Conservation (phyloP, 1,140 invertebrate genomes). For the Drosophila sucinea region DNA sequence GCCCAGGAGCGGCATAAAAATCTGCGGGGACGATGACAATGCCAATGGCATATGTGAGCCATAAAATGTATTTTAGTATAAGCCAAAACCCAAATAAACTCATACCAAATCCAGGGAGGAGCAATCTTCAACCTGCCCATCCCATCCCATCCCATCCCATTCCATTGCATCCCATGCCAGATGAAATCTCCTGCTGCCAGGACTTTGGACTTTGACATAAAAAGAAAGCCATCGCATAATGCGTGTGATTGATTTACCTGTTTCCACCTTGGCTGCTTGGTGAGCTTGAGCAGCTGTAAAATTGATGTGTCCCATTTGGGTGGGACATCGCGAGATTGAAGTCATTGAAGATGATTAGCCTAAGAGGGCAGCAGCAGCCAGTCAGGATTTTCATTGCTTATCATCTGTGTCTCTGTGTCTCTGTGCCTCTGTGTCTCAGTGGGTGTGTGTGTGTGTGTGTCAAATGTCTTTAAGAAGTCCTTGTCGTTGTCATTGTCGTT, state of each 20-base stretch:
- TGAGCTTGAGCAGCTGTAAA: conserved; percentile 31
- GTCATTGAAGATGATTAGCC: conserved; percentile 41
- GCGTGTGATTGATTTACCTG: conserved; percentile 76
- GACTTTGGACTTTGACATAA: conserved; percentile 46
- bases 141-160: background rate
- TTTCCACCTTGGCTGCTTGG: conserved; percentile 39
- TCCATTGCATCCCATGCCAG: background rate
- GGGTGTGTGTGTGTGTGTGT: conserved; percentile 22
- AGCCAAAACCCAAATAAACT: conserved; percentile 44
- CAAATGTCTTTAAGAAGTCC: conserved; percentile 55
- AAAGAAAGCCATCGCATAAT: conserved; percentile 67
- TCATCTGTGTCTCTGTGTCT: conserved; percentile 12
- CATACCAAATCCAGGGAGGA: conserved; percentile 10
- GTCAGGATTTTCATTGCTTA: conserved; percentile 10
- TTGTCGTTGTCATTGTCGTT: conserved; percentile 44
- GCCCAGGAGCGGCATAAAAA: conserved; percentile 63
- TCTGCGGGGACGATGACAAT: conserved; percentile 48
- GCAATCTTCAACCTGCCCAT: background rate
- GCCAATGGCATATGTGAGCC: conserved; percentile 50
- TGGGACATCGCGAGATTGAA: conserved; percentile 50
- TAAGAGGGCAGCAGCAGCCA: conserved; percentile 22
- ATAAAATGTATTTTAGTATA: conserved; percentile 69
- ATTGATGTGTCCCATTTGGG: conserved; percentile 70
- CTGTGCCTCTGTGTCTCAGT: conserved; percentile 21
- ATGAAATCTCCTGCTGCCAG: conserved; percentile 1